These are phyloP conservation scores for Drosophila bocki DNA, from an alignment of 1,140 invertebrate genomes.

Conservation along the genomic window DNA sequence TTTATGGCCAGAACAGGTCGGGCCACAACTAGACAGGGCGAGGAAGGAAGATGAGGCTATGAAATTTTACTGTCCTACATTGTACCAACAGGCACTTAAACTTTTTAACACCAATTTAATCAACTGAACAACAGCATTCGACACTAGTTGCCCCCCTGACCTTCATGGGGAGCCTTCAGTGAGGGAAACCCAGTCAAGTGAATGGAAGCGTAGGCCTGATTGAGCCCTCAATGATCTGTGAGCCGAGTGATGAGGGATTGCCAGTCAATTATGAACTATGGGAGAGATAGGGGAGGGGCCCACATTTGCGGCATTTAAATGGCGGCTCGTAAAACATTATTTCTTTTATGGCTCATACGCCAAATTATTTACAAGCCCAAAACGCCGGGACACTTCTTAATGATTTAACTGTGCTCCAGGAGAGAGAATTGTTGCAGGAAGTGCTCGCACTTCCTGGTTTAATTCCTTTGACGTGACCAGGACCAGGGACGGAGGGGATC, in stretches of 20 bases:
- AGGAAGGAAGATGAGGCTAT: conserved; percentile 52
- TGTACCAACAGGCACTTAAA: conserved; percentile 77
- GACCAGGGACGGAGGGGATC: conserved; percentile 10
- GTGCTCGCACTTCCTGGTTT: conserved; percentile 62
- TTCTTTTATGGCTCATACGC: conserved; percentile 41
- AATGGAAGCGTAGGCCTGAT: conserved; percentile 42
- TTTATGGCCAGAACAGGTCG: conserved; percentile 55
- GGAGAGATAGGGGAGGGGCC: background rate
- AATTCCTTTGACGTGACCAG: conserved; percentile 69
- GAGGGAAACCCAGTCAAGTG: conserved; percentile 41
- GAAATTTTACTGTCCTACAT: conserved; percentile 77
- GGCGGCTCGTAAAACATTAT: conserved; percentile 50
- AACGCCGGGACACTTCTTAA: conserved; percentile 46
- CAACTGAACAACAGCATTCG: conserved; percentile 58
- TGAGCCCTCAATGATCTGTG: conserved; percentile 55
- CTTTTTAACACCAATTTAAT: conserved; percentile 82
- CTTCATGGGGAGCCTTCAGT: background rate
- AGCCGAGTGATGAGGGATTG: conserved; percentile 33
- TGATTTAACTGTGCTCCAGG: conserved; percentile 55
- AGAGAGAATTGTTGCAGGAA: conserved; percentile 57
- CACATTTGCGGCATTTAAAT: conserved; percentile 44
- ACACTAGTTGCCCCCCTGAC: conserved; percentile 35
- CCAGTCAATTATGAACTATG: conserved; percentile 45
- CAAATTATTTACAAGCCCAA: conserved; percentile 51
- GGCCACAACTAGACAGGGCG: conserved; percentile 4